Percentiles rank a stretch among this genome's conserved stretches.
Conservation (phyloP, 2,113 vertebrate species). For the Uria lomvia region DNA sequence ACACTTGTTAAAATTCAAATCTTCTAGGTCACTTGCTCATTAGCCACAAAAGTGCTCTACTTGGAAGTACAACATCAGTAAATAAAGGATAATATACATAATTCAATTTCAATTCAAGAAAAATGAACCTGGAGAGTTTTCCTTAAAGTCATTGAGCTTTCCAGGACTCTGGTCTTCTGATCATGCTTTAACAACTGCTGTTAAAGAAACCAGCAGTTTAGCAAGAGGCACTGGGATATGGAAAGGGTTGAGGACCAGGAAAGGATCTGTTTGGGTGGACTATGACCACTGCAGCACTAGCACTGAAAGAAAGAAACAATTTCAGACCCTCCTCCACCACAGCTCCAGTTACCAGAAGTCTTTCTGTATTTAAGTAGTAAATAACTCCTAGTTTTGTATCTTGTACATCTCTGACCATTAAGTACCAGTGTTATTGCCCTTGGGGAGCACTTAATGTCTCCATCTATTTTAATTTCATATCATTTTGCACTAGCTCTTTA, state of each 20-base stretch:
- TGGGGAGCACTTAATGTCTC: slow-evolving; percentile 46
- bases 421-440: slow-evolving; percentile 13
- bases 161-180: not conserved
- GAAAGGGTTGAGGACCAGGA: not conserved
- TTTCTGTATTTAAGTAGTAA: not conserved
- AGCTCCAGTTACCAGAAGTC: not conserved
- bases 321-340: not conserved
- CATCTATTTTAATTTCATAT: slow-evolving; percentile 63
- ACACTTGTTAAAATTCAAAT: not conserved
- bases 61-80: not conserved
- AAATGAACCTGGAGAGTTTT: not conserved
- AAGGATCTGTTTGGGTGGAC: not conserved
- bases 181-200: not conserved
- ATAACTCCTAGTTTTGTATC: slow-evolving; percentile 33
- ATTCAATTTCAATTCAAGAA: not conserved
- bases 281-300: not conserved
- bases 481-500: slow-evolving; percentile 48
- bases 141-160: not conserved
- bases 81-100: not conserved
- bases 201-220: not conserved
- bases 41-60: not conserved
- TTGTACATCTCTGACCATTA: slow-evolving; percentile 43
- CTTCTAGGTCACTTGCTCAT: not conserved
- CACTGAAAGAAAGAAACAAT: not conserved
- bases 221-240: not conserved